Conservation (phyloP, 2,888 invertebrate genomes). For the Ectropis crepuscularia region DNA sequence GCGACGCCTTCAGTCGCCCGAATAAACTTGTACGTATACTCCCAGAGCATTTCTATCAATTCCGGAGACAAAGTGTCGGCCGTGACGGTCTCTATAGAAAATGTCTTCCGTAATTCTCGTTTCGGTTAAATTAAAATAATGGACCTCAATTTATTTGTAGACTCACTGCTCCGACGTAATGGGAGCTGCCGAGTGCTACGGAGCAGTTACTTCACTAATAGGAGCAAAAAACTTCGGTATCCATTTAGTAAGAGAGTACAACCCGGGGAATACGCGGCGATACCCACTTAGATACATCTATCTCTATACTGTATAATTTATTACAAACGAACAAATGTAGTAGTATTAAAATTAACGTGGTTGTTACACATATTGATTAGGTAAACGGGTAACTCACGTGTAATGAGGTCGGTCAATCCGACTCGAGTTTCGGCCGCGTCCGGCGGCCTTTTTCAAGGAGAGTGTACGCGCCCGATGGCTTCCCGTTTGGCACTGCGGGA, state of each 20-base stretch:
- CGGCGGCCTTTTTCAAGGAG: too few relatives aligned
- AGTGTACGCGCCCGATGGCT: too few relatives aligned
- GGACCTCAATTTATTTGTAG: constrained; percentile 50
- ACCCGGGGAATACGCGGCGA: constrained; percentile 17
- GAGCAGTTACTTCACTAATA: constrained; percentile 37
- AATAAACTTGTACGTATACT: not conserved
- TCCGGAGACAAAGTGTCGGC: constrained; percentile 38
- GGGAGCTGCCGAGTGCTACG: constrained; percentile 37
- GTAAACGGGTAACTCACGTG: too few relatives aligned
- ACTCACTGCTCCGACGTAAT: constrained; percentile 43
- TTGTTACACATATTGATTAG: too few relatives aligned
- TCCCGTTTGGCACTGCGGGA: too few relatives aligned
- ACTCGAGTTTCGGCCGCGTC: too few relatives aligned
- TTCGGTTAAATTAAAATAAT: constrained; percentile 55
- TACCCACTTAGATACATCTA: not conserved
- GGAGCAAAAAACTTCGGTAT: constrained; percentile 38
- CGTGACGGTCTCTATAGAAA: constrained; percentile 41
- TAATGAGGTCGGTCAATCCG: too few relatives aligned
- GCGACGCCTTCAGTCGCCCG: not conserved
- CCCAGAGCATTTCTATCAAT: constrained; percentile 33
- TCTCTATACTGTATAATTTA: too few relatives aligned
- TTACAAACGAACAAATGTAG: too few relatives aligned
- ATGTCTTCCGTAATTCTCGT: constrained; percentile 42
- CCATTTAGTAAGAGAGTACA: constrained; percentile 16
- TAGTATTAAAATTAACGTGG: too few relatives aligned